Base-by-base conservation (phyloP, 1,140 invertebrate genomes). In the Sycophaga agraensis region DNA sequence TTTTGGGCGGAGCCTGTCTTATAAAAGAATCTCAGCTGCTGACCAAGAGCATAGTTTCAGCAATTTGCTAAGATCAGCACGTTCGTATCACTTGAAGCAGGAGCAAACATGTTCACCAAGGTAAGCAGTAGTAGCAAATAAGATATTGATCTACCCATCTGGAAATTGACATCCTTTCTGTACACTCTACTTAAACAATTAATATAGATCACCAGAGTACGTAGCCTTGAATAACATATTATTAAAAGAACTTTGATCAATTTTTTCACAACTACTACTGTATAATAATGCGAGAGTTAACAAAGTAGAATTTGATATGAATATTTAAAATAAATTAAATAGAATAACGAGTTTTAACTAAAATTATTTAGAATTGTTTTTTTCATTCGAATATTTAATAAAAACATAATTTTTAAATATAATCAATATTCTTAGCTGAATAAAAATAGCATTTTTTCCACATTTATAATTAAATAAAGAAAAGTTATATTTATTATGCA, bases 1-100 rank as follows among this genome's bases (percentile, higher is more conserved):
- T 48, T 0, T 19, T 83, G 86, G 17, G 85, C 84, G 21, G 84
- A 85, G 68, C 85, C 83, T 45, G 85, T 82, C 43, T 83, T 79
- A 70, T 86, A 86, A 16, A 80, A 26, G 79, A 82, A 65, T 80
- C 81, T 66, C 67, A 82, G 46, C 77, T 82, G 64, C 66, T 80
- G 34, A 42, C 46, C 34, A 19, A 64, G 34, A 48, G 59, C 42
- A 61, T 45, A 60, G 49, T 60, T 50, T 37, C 37, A 12, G 14
- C 16, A 26, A 37, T 54, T 54, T 39, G 8, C 57, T 17, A 12
- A 26, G 11, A 35, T 57, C 34, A 37, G 34, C 37, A 42, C 22
- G 11, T 40, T 64, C 34, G 26, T 24, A 48, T 45, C 17, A 53
- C 40, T 28, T n/a, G n/a, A n/a, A 17, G 17, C 45, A 16, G 39